Base-by-base conservation (phyloP, 2,113 vertebrate genomes). In the Rana temporaria region DNA sequence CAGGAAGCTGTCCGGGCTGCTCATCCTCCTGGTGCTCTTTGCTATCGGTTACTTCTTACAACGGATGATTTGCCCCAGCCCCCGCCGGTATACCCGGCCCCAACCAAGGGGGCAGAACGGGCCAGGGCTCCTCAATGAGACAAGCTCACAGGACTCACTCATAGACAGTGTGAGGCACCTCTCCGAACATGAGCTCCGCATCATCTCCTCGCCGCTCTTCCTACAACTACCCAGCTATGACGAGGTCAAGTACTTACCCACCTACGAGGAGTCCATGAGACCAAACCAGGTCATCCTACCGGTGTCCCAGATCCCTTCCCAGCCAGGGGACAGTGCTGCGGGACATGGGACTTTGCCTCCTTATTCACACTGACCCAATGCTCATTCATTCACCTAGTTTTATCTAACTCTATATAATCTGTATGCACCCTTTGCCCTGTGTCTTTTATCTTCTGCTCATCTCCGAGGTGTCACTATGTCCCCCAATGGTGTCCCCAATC, bases 31-130 rank as follows among this genome's bases (percentile, higher is more conserved):
- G 5, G 92, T 96, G 74, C 94, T 97, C 69, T 97, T 97, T 79
- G 96, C 95, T 85, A 95, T 97, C 92, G 96, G 96, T 79, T 97
- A 97, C 90, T 96, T 97, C 88, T 92, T 97, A 85, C 96, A 97
- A 91, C 91, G 96, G 70, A 94, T 97, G 88, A 95, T 96, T 87
- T 97, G 96, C 89, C 96, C 96, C 30, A 94, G 92, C 82, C 95
- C 95, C 12, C 95, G 96, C 85, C 84, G 94, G 82, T 89, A 90
- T 86, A 73, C 66, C 65, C 34, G 53, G 11, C 56, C 57, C 42
- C 82, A 52, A 15, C 65, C 12, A 30, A 69, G 88, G 24, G 30
- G 63, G 14, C 48, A 87, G 62, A 93, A 94, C 77, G 92, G 93
- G 57, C 94, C 94, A 6, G 90, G 93, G 26, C 92, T 94, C 56